Evolutionary conservation across 2,797 vertebrate species (phyloP), one percentile per base, ranked within the genome.

Genomic region (Mastacembelus armatus): DNA sequence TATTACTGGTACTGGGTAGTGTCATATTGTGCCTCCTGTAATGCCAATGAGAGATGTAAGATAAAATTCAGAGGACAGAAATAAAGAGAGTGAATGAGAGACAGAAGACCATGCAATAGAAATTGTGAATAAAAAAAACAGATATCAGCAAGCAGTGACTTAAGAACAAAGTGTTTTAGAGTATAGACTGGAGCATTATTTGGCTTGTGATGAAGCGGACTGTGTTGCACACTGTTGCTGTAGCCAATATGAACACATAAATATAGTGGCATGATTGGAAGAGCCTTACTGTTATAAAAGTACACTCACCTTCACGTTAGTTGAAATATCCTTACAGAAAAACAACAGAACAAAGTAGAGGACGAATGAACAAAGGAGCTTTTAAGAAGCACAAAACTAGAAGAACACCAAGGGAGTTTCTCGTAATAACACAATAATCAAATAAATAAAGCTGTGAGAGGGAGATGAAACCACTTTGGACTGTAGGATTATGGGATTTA

Each of bases 251-350:
- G 54, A 60, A 64, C 59, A 65, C 59, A 78, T 52, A 81, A 70
- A 75, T 80, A 87, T 86, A 83, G 87, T 66, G 85, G 81, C 45
- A 49, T 77, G 73, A 77, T 79, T 73, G 66, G 33, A 65, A 61
- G 83, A 87, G 83, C 60, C 62, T 76, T 55, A 74, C 12, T 61
- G 70, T 57, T 71, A 79, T 74, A 58, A 90, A 82, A 78, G 54
- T 84, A 42, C 78, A 93, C 92, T 94, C 90, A 92, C 92, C 92
- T 93, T 93, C 76, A 89, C 29, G 80, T 92, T 92, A 80, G 88
- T 66, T 61, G 91, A 87, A 80, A 85, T 56, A 84, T 90, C 92
- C 92, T 94, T 93, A 87, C 77, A 87, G 70, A 88, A 85, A 91
- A 86, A 92, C 78, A 87, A 93, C 81, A 92, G 80, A 93, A 79